phyloP scores from a whole-genome alignment of 2,113 vertebrate species.

The Pterocles burchelli region DNA sequence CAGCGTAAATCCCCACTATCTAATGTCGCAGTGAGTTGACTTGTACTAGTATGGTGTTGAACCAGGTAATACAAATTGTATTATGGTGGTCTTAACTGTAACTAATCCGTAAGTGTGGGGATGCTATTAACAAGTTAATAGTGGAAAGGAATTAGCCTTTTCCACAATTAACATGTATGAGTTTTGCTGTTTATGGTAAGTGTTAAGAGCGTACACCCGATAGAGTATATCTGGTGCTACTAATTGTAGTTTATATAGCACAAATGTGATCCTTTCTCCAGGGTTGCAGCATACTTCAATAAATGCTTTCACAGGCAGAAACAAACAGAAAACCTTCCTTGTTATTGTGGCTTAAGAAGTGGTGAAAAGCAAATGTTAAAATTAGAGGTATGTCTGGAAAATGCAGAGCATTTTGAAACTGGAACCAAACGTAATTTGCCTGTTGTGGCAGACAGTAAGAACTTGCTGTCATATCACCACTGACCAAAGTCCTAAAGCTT shows the following conservation, averaged over 20 bases:
- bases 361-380: slow-evolving; percentile 39
- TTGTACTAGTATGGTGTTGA: slow-evolving; percentile 79
- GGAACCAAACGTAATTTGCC: neutral
- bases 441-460: neutral
- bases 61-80: slow-evolving; percentile 72
- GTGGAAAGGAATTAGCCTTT: slow-evolving; percentile 75
- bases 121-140: slow-evolving; percentile 76
- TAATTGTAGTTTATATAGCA: slow-evolving; percentile 49
- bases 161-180: slow-evolving; percentile 50
- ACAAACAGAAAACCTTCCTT: slow-evolving; percentile 38
- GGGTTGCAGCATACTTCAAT: slow-evolving; percentile 42
- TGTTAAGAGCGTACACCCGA: slow-evolving; percentile 69
- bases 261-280: slow-evolving; percentile 54
- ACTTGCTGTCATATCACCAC: neutral
- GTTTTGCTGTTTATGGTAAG: slow-evolving; percentile 71
- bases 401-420: slow-evolving; percentile 16
- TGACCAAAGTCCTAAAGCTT: slow-evolving; percentile 21
- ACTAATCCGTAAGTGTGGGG: slow-evolving; percentile 78
- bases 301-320: slow-evolving; percentile 36
- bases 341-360: slow-evolving; percentile 14
- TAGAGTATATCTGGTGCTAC: slow-evolving; percentile 47
- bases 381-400: slow-evolving; percentile 2
- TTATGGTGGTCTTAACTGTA: slow-evolving; percentile 76
- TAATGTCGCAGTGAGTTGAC: slow-evolving; percentile 75
- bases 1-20: slow-evolving; percentile 82